These are phyloP conservation scores for Epinotia demarniana DNA, from an alignment of 2,888 invertebrate species.

Conservation along the genomic window DNA sequence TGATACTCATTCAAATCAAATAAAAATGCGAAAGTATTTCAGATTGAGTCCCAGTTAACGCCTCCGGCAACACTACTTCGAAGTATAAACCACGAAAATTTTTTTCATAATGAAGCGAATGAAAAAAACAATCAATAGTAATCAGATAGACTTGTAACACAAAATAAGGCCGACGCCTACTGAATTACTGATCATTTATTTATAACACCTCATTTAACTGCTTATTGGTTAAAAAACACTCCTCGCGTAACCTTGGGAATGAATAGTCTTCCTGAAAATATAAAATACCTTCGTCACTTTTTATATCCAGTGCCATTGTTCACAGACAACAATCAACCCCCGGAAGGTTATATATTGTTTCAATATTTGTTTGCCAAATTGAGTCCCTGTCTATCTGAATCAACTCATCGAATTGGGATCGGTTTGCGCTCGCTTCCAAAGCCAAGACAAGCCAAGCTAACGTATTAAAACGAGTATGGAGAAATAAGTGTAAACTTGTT, in stretches of 20 bases:
- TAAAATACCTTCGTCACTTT: slow-evolving; percentile 4
- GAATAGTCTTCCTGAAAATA: background rate
- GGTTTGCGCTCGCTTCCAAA: background rate
- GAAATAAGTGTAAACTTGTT: background rate
- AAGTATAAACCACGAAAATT: no score
- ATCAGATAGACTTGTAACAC: no score
- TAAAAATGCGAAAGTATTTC: no score
- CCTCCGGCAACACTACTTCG: no score
- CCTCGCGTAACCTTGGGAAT: background rate
- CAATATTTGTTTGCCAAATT: slow-evolving; percentile 20
- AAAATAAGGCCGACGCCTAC: no score
- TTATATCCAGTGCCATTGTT: slow-evolving; percentile 5
- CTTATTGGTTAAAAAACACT: background rate
- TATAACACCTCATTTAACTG: no score
- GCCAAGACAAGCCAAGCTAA: background rate
- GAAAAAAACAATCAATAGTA: no score
- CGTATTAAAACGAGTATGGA: background rate
- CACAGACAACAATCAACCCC: slow-evolving; percentile 19
- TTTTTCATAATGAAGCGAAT: no score
- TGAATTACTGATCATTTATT: no score
- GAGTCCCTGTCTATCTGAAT: background rate
- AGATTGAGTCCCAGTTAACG: no score
- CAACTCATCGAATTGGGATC: background rate
- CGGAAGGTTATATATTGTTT: slow-evolving; percentile 14
- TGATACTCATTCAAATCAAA: no score